Conservation (phyloP, 1,140 invertebrate genomes). For the Ectropis grisescens region DNA sequence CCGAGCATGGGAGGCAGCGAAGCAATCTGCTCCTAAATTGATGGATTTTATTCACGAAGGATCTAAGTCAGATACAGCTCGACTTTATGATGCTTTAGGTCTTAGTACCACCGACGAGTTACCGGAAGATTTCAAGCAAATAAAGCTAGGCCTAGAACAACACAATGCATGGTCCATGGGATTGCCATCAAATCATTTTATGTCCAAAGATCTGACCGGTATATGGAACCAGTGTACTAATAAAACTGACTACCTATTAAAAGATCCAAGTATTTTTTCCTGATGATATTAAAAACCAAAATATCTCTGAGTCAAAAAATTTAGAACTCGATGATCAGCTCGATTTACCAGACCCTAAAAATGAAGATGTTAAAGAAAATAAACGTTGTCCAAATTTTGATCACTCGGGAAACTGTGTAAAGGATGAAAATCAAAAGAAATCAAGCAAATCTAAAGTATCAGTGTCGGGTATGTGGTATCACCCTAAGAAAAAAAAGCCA, state of each 20-base stretch:
- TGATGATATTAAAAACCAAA: slow-evolving; percentile 24
- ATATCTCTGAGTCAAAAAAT: slow-evolving; percentile 8
- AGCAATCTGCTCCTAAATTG: slow-evolving; percentile 61
- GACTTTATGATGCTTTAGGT: slow-evolving; percentile 54
- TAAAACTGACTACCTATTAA: slow-evolving; percentile 20
- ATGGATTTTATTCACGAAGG: slow-evolving; percentile 61
- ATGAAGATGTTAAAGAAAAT: slow-evolving; percentile 26
- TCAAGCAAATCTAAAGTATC: slow-evolving; percentile 35
- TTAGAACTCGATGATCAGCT: slow-evolving; percentile 28
- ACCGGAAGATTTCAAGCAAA: slow-evolving; percentile 34
- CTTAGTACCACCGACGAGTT: slow-evolving; percentile 33
- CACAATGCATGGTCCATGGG: slow-evolving; percentile 27
- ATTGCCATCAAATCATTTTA: slow-evolving; percentile 19
- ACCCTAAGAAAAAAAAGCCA: slow-evolving; percentile 64
- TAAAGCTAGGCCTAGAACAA: slow-evolving; percentile 22
- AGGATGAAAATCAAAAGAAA: slow-evolving; percentile 49
- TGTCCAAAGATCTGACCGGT: slow-evolving; percentile 21
- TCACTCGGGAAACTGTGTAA: slow-evolving; percentile 48
- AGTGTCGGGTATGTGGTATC: slow-evolving; percentile 51
- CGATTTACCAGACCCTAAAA: slow-evolving; percentile 18
- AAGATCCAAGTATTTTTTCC: slow-evolving; percentile 19
- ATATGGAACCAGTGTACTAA: slow-evolving; percentile 28
- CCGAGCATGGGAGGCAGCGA: slow-evolving; percentile 65
- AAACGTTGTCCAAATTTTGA: slow-evolving; percentile 46
- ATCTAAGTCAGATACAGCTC: slow-evolving; percentile 50